Evolutionary conservation across 2,113 vertebrate species (phyloP).

Genomic region (Xenopus laevis): DNA sequence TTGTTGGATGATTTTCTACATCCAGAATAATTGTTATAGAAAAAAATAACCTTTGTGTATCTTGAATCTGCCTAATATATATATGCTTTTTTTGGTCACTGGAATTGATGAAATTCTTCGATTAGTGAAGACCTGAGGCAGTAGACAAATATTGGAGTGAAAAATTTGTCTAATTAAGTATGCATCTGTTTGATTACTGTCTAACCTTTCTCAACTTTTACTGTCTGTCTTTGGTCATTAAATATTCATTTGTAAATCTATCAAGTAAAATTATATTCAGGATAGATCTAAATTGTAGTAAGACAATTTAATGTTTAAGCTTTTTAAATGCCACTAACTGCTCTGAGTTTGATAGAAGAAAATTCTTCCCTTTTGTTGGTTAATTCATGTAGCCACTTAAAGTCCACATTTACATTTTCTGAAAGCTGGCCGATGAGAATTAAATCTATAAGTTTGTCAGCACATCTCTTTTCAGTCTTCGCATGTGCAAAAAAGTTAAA

Average conservation of each 20-base stretch:
- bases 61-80: slow-evolving; percentile 49
- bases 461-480: too few relatives aligned
- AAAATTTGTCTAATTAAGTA: slow-evolving; percentile 61
- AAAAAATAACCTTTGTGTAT: slow-evolving; percentile 51
- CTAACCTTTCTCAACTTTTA: slow-evolving; percentile 65
- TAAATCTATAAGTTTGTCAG: too few relatives aligned
- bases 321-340: slow-evolving; percentile 32
- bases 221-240: slow-evolving; percentile 62
- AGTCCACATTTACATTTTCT: too few relatives aligned
- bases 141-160: slow-evolving; percentile 54
- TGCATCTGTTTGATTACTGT: slow-evolving; percentile 63
- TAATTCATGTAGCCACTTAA: too few relatives aligned
- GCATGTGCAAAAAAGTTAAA: too few relatives aligned
- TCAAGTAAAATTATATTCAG: slow-evolving; percentile 57
- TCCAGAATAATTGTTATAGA: slow-evolving; percentile 41
- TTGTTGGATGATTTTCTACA: slow-evolving; percentile 34
- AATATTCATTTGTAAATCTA: slow-evolving; percentile 61
- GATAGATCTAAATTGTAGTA: slow-evolving; percentile 53
- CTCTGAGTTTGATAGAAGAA: too few relatives aligned
- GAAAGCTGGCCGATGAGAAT: too few relatives aligned
- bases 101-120: slow-evolving; percentile 54
- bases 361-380: too few relatives aligned
- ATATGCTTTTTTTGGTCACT: slow-evolving; percentile 58
- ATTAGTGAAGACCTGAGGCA: slow-evolving; percentile 50
- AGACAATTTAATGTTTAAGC: slow-evolving; percentile 46